phyloP scores from a whole-genome alignment of 2,113 vertebrate genomes.

The Rhizomys pruinosus region DNA sequence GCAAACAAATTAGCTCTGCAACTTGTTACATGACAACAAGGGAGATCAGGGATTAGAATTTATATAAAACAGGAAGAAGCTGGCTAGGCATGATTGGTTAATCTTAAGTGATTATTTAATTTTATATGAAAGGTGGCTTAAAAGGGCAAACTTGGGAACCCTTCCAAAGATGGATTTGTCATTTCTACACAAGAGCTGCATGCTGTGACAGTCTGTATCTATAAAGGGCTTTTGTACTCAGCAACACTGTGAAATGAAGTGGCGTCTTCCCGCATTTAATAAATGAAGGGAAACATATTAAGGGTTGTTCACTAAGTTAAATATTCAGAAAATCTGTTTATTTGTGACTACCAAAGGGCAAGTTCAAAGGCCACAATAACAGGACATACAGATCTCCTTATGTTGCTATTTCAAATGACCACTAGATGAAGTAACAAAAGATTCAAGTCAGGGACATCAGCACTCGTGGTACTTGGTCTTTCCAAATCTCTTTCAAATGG shows the following conservation, averaged over 20 bases:
- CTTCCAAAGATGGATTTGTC: not conserved
- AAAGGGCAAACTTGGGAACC: not conserved
- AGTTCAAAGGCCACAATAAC: not conserved
- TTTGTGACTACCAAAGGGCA: not conserved
- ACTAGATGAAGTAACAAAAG: constrained; percentile 1
- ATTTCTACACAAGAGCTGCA: not conserved
- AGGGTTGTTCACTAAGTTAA: not conserved
- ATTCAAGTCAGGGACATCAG: not conserved
- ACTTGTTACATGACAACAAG: not conserved
- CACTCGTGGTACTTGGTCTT: not conserved
- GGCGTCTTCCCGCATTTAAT: not conserved
- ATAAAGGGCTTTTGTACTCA: not conserved
- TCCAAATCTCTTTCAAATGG: not conserved
- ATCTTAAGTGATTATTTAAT: not conserved
- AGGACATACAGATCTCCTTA: not conserved
- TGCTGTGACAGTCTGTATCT: not conserved
- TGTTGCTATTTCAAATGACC: not conserved
- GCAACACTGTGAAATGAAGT: not conserved
- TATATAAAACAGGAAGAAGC: not conserved
- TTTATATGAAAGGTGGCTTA: constrained; percentile 29
- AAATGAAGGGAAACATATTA: not conserved
- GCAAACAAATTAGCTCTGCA: constrained; percentile 8
- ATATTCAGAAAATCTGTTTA: not conserved
- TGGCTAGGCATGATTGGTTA: not conserved
- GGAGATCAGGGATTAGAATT: not conserved